Percentiles rank a stretch among this genome's conserved stretches.
These are phyloP conservation scores for Heliconius aoede DNA, from an alignment of 2,888 invertebrate species.

Conservation along the genomic window DNA sequence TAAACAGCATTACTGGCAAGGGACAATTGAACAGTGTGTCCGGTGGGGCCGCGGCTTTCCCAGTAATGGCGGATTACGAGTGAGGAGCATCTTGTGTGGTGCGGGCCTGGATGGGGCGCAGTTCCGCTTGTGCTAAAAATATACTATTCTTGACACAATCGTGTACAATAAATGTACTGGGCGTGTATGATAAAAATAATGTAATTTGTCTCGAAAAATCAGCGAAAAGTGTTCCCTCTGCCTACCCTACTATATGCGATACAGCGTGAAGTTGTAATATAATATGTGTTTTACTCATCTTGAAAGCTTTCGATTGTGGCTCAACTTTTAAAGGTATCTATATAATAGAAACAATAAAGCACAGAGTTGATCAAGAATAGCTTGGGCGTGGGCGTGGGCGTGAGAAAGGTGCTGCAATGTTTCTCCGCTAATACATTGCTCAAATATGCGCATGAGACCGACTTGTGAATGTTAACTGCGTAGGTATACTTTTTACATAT, in stretches of 20 bases:
- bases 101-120: slow-evolving; percentile 58
- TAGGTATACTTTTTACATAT: slow-evolving; percentile 34
- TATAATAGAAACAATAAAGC: slow-evolving; percentile 53
- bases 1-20: slow-evolving; percentile 74
- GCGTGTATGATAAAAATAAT: too few species aligned
- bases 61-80: slow-evolving; percentile 66
- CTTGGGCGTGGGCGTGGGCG: slow-evolving; percentile 68
- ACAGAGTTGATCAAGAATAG: slow-evolving; percentile 66
- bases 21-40: slow-evolving; percentile 70
- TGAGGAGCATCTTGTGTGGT: slow-evolving; percentile 74
- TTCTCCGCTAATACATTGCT: slow-evolving; percentile 67
- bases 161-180: too few species aligned
- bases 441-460: slow-evolving; percentile 65
- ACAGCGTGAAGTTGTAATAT: background rate
- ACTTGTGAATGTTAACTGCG: slow-evolving; percentile 41
- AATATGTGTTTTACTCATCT: background rate
- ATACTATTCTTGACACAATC: slow-evolving; percentile 47
- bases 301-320: background rate
- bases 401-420: slow-evolving; percentile 71
- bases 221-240: too few species aligned
- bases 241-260: too few species aligned
- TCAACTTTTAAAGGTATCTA: slow-evolving; percentile 10
- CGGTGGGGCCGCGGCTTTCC: slow-evolving; percentile 65
- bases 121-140: slow-evolving; percentile 65
- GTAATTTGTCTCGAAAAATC: too few species aligned